Base-by-base conservation (phyloP, 2,888 invertebrate genomes). In the Dicyrtomina minuta region DNA sequence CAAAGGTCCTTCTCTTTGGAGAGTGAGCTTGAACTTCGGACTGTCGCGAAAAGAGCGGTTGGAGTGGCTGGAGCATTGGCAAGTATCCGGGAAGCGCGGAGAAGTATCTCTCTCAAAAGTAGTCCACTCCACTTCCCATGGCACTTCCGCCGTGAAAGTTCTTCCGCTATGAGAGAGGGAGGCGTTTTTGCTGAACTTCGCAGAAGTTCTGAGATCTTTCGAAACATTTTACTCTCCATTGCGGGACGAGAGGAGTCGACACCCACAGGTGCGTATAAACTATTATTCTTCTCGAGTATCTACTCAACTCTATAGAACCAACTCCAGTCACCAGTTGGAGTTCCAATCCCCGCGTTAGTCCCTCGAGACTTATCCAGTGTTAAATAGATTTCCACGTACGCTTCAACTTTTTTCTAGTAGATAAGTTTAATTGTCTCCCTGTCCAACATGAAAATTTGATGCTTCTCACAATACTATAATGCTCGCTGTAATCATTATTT, bases 151-250 rank as follows among this genome's bases (percentile, higher is more conserved):
- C 66, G 78, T 24, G 78, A 77, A 60, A 75, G 75, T 68, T 75
- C 73, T 41, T 74, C 71, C 72, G 79, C 69, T 77, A 81, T 75
- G 78, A 71, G 77, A 55, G 79, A 79, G 70, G 76, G 81, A 46
- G 80, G 81, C 68, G 81, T 82, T 26, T 81, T 82, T 75, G 81
- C 81, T 20, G 82, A 82, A 72, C 77, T 82, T 39, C 74, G 82
- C 39, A 75, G 82, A 49, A 82, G 81, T 62, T 81, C 81, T 60
- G 82, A 82, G 74, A 81, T 82, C 55, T 81, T 82, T 73, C 80
- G 81, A 65, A 81, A 81, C 68, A 82, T 82, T 60, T 76, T 82
- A 15, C 77, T 82, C 53, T 82, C 82, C 73, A 79, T 82, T 55
- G 82, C 82, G 41, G 81, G 80, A 74, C 76, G 79, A 66, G 81